Percentiles rank a stretch among this genome's conserved stretches.
Conservation (phyloP, 2,888 invertebrate species). For the Drosophila siamana region DNA sequence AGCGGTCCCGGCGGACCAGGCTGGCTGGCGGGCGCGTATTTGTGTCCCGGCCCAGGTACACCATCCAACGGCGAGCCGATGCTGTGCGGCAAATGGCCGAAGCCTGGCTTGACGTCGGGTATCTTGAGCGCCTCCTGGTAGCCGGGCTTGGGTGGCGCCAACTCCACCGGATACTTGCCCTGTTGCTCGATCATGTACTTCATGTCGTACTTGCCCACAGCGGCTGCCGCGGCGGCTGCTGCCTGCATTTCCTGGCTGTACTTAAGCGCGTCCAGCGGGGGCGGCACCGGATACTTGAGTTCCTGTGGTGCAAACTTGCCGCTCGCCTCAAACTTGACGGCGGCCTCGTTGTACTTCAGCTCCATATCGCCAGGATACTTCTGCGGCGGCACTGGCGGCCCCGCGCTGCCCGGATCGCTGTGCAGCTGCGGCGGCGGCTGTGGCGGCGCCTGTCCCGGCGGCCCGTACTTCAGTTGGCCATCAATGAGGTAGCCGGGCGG, state of each 20-base stretch:
- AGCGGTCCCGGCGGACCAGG: slow-evolving; percentile 49
- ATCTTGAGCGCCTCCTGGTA: slow-evolving; percentile 84
- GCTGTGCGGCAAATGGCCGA: slow-evolving; percentile 72
- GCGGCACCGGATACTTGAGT: slow-evolving; percentile 86
- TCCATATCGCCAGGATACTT: slow-evolving; percentile 84
- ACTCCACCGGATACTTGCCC: slow-evolving; percentile 80
- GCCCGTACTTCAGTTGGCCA: slow-evolving; percentile 80
- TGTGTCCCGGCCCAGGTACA: slow-evolving; percentile 59
- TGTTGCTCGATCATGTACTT: slow-evolving; percentile 84
- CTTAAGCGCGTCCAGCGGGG: slow-evolving; percentile 81
- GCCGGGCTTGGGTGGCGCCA: slow-evolving; percentile 72
- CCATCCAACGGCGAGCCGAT: slow-evolving; percentile 54
- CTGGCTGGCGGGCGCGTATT: slow-evolving; percentile 64
- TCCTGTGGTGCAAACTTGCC: slow-evolving; percentile 83
- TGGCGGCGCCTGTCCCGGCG: slow-evolving; percentile 64
- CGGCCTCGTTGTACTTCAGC: slow-evolving; percentile 83
- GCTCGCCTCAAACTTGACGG: slow-evolving; percentile 80
- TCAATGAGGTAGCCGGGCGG: slow-evolving; percentile 81
- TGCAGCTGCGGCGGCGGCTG: slow-evolving; percentile 73
- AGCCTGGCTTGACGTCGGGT: slow-evolving; percentile 83
- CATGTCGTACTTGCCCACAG: slow-evolving; percentile 84
- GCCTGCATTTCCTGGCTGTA: slow-evolving; percentile 84
- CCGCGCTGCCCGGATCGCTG: slow-evolving; percentile 69
- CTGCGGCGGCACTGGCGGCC: slow-evolving; percentile 61
- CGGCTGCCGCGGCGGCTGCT: slow-evolving; percentile 67